These are phyloP conservation scores for Hippolais icterina DNA, from an alignment of 2,113 vertebrate genomes.

Conservation along the genomic window DNA sequence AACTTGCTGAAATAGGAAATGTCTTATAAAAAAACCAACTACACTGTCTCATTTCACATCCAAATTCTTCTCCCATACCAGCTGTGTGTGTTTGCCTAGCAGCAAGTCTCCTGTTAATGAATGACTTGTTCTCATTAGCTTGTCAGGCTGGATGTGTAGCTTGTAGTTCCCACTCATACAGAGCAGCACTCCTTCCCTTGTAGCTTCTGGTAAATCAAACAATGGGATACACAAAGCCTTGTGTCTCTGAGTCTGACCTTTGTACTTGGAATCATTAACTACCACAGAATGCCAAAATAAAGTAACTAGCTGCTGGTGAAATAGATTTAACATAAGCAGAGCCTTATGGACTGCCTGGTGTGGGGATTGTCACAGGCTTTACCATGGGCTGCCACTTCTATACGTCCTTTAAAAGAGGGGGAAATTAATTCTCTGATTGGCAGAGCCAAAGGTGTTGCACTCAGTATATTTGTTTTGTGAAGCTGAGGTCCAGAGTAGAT, in stretches of 20 bases:
- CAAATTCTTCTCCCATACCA: conserved; percentile 54
- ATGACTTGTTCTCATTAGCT: conserved; percentile 52
- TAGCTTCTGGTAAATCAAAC: conserved; percentile 43
- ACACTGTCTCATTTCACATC: conserved; percentile 46
- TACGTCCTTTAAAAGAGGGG: neutral
- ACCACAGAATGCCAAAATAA: neutral
- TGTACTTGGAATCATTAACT: conserved; percentile 44
- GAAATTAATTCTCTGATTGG: neutral
- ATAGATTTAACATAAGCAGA: neutral
- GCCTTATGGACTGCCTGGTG: neutral
- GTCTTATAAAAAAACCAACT: neutral
- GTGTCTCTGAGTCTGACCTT: conserved; percentile 36
- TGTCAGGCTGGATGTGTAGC: conserved; percentile 31
- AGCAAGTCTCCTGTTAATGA: conserved; percentile 66
- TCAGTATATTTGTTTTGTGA: neutral
- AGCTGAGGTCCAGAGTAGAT: neutral
- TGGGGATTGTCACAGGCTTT: neutral
- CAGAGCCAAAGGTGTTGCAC: neutral
- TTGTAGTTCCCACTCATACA: neutral
- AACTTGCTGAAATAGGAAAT: conserved; percentile 53
- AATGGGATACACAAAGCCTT: conserved; percentile 21
- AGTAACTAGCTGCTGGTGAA: neutral
- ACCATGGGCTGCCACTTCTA: neutral
- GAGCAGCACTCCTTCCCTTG: neutral
- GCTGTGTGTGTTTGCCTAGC: conserved; percentile 60